Percentiles rank a stretch among this genome's conserved stretches.
phyloP scores from a whole-genome alignment of 1,140 invertebrate species.

The Triops cancriformis region DNA sequence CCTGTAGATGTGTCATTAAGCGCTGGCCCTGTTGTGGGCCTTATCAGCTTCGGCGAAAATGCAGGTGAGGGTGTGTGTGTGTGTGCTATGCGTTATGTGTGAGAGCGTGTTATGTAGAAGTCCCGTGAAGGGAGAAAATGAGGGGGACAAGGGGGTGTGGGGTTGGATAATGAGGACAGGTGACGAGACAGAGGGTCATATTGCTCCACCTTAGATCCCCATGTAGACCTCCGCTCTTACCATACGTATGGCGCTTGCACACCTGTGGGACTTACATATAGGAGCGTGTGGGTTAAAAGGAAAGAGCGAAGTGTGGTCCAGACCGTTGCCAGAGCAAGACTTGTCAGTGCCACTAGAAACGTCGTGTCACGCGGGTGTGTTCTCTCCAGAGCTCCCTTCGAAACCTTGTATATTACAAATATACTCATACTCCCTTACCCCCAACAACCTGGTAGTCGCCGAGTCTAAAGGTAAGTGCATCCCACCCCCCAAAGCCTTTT shows the following conservation, averaged over 20 bases:
- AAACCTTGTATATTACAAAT: neutral
- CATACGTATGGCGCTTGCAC: neutral
- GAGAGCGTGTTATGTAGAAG: neutral
- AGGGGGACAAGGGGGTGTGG: neutral
- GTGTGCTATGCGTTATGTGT: neutral
- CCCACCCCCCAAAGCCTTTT: neutral
- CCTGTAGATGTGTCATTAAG: neutral
- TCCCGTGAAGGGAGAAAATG: neutral
- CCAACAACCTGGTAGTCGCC: neutral
- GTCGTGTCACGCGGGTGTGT: neutral
- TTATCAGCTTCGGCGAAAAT: neutral
- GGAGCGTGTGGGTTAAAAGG: neutral
- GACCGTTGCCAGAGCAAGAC: neutral
- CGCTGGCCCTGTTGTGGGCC: neutral
- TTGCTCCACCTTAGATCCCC: neutral
- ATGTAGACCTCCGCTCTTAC: neutral
- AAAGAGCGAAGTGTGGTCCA: neutral
- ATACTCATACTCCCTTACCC: no score
- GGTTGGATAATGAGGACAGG: constrained; percentile 13
- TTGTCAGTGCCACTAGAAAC: constrained; percentile 1
- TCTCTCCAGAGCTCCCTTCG: neutral
- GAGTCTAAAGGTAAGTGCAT: neutral
- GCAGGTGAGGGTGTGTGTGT: neutral
- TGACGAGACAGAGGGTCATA: neutral
- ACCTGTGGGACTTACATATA: neutral